These are phyloP conservation scores for Chamaedrilus cognettii DNA, from an alignment of 2,888 invertebrate species.

Conservation along the genomic window DNA sequence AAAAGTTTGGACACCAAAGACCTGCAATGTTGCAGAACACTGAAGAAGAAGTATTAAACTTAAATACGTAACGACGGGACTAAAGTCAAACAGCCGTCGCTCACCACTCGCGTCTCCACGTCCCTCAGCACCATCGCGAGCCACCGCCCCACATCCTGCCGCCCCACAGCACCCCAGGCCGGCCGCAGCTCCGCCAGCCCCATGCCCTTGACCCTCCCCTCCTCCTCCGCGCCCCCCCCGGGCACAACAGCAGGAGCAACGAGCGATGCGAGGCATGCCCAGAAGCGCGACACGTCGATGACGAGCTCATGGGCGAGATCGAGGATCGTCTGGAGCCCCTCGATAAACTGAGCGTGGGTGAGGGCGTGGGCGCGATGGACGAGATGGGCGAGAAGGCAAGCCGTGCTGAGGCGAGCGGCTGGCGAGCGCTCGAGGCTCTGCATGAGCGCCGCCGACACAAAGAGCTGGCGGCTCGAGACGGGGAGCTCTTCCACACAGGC, in stretches of 20 bases:
- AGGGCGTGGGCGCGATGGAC: constrained; percentile 61
- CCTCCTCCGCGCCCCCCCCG: not conserved
- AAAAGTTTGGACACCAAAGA: too few relatives aligned
- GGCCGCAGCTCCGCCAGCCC: not conserved
- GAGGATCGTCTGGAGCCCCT: constrained; percentile 49
- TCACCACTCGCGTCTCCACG: not conserved
- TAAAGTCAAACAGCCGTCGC: not conserved
- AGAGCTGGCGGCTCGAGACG: constrained; percentile 27
- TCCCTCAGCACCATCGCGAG: not conserved
- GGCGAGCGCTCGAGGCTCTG: constrained; percentile 53
- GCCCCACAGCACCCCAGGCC: not conserved
- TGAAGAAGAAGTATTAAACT: too few relatives aligned
- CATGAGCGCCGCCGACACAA: constrained; percentile 50
- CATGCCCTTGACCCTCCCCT: not conserved
- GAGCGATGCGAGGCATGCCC: constrained; percentile 24
- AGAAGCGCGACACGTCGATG: constrained; percentile 27
- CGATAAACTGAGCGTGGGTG: constrained; percentile 61
- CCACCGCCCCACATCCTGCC: not conserved
- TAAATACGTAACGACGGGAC: not conserved
- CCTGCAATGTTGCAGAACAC: too few relatives aligned
- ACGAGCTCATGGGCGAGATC: constrained; percentile 26
- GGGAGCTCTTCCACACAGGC: constrained; percentile 18
- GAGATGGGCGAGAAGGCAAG: constrained; percentile 64
- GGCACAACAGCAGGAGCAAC: constrained; percentile 17
- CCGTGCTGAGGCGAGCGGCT: constrained; percentile 58